Conservation (phyloP, 2,888 invertebrate genomes). For the Deilephila porcellus region DNA sequence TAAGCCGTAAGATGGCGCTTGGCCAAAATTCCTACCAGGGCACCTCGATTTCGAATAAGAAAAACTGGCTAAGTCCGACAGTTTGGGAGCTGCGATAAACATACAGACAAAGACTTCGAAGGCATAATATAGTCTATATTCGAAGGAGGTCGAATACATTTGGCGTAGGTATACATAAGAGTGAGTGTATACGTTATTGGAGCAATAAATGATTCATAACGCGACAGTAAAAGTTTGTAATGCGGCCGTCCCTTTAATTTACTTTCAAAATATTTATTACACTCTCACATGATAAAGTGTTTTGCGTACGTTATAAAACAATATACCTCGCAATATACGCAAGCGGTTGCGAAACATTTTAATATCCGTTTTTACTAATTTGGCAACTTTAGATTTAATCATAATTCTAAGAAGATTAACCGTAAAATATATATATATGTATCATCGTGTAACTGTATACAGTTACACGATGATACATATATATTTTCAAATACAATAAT, state of each 20-base stretch:
- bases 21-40: no score
- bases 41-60: no score
- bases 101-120: no score
- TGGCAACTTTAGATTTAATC: background rate
- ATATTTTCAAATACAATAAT: no score
- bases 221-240: conserved; percentile 20
- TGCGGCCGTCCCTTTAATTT: conserved; percentile 6
- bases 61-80: no score
- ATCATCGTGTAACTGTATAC: no score
- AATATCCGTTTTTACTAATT: background rate
- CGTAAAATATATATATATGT: no score
- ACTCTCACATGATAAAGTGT: conserved; percentile 16
- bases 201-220: conserved; percentile 32
- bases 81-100: no score
- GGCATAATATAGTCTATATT: no score
- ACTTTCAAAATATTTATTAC: conserved; percentile 15
- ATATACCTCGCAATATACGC: background rate
- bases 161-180: background rate
- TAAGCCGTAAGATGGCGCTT: no score
- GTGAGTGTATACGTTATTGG: conserved; percentile 1
- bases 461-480: background rate
- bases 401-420: background rate
- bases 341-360: conserved; percentile 11
- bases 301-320: conserved; percentile 11
- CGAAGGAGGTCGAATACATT: background rate